Percentiles rank a stretch among this genome's conserved stretches.
phyloP scores from a whole-genome alignment of 1,140 invertebrate genomes.

The Luehdorfia chinensis region DNA sequence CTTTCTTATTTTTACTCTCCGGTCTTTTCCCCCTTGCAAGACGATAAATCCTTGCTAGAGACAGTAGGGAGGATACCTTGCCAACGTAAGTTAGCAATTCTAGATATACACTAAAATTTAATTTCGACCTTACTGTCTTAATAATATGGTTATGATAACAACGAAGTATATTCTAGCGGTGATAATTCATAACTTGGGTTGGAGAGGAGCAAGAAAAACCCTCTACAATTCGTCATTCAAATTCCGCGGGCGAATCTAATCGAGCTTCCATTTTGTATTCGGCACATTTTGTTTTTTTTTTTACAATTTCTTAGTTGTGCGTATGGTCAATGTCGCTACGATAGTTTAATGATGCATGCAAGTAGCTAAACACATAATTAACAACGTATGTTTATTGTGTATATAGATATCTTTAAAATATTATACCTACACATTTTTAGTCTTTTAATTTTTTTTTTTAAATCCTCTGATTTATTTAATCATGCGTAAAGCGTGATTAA shows the following conservation, averaged over 20 bases:
- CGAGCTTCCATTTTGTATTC: slow-evolving; percentile 54
- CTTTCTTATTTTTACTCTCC: slow-evolving; percentile 70
- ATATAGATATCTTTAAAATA: too few species aligned
- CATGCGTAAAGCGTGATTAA: too few species aligned
- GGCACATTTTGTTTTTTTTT: slow-evolving; percentile 24
- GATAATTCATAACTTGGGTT: slow-evolving; percentile 32
- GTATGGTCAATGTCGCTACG: neutral
- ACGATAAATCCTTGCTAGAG: slow-evolving; percentile 72
- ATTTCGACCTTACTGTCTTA: slow-evolving; percentile 9
- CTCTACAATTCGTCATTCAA: slow-evolving; percentile 70
- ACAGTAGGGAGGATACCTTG: slow-evolving; percentile 67
- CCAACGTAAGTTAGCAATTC: slow-evolving; percentile 25
- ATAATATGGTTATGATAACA: slow-evolving; percentile 23
- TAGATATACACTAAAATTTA: neutral
- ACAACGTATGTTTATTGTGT: too few species aligned
- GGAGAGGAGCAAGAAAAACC: slow-evolving; percentile 65
- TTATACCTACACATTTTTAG: too few species aligned
- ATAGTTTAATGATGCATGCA: too few species aligned
- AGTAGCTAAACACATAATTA: too few species aligned
- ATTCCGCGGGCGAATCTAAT: slow-evolving; percentile 65
- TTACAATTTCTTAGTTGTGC: slow-evolving; percentile 12
- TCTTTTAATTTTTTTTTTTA: too few species aligned
- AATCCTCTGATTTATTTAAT: too few species aligned
- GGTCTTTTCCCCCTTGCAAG: slow-evolving; percentile 58
- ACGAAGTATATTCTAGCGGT: neutral